A percentile compares a stretch with the other conserved stretches of the same genome.
Conservation (phyloP, 2,113 vertebrate species). For the Mustela lutreola region DNA sequence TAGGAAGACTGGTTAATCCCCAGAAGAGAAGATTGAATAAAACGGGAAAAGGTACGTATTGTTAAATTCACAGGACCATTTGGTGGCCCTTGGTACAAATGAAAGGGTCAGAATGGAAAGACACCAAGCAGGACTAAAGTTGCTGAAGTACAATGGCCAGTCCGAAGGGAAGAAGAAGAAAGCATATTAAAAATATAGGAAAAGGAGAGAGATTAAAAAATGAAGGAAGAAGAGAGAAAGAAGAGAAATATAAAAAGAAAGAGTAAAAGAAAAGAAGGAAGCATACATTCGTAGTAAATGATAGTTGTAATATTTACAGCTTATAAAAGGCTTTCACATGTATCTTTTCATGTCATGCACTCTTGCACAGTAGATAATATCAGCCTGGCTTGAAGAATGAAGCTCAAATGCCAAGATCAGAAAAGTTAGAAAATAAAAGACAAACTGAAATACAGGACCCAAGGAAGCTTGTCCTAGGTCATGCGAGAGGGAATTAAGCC, state of each 20-base stretch:
- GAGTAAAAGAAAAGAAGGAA: not conserved
- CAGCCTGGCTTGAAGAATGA: not conserved
- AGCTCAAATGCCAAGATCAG: not conserved
- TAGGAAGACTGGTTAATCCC: not conserved
- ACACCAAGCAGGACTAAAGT: not conserved
- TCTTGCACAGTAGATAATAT: not conserved
- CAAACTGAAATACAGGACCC: not conserved
- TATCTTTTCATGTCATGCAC: not conserved
- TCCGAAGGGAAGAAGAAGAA: not conserved
- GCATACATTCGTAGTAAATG: not conserved
- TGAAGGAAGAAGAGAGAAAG: not conserved
- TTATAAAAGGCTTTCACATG: not conserved
- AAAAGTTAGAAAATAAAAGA: constrained; percentile 6
- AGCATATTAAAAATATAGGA: not conserved
- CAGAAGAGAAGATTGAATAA: not conserved
- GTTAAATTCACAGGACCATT: not conserved
- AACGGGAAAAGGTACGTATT: not conserved
- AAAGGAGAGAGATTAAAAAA: not conserved
- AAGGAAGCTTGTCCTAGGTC: not conserved
- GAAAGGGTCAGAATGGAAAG: not conserved
- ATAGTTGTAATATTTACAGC: not conserved
- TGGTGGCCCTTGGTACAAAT: not conserved
- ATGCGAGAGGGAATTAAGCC: not conserved
- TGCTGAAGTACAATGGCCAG: not conserved
- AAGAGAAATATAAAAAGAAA: not conserved